Percentiles rank a stretch among this genome's conserved stretches.
Evolutionary conservation across 2,113 vertebrate genomes (phyloP).

Genomic region (Corythaeola cristata): DNA sequence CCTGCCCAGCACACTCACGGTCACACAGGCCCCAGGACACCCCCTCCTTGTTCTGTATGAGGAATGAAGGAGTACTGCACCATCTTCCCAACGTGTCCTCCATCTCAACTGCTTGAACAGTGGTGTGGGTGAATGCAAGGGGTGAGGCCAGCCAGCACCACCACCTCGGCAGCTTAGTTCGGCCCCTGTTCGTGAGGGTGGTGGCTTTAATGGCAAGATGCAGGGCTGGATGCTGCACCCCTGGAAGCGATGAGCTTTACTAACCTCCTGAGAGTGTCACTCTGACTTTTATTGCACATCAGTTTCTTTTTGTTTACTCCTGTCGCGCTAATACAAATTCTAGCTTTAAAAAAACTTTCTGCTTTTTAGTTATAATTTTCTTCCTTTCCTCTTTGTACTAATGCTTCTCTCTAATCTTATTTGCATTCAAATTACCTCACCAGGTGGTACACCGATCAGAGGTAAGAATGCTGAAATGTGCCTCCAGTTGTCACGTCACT

Average conservation of each 20-base stretch:
- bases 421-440: constrained; percentile 99
- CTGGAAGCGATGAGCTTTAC: constrained; percentile 53
- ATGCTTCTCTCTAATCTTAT: constrained; percentile 97
- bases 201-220: neutral
- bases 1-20: constrained; percentile 3
- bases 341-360: constrained; percentile 72
- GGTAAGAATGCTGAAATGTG: constrained; percentile 97
- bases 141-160: neutral
- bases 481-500: constrained; percentile 79
- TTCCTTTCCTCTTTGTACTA: constrained; percentile 87
- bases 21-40: constrained; percentile 1
- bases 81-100: constrained; percentile 35
- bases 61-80: constrained; percentile 35
- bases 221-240: constrained; percentile 37
- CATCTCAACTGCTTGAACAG: constrained; percentile 59
- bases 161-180: neutral
- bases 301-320: constrained; percentile 67
- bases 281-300: constrained; percentile 70
- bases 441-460: constrained; percentile 99
- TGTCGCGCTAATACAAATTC: constrained; percentile 69
- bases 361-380: constrained; percentile 77
- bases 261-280: constrained; percentile 58
- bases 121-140: constrained; percentile 20
- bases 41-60: neutral
- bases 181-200: neutral